These are phyloP conservation scores for Octonoba sinensis DNA, from an alignment of 2,888 invertebrate genomes.

Conservation along the genomic window DNA sequence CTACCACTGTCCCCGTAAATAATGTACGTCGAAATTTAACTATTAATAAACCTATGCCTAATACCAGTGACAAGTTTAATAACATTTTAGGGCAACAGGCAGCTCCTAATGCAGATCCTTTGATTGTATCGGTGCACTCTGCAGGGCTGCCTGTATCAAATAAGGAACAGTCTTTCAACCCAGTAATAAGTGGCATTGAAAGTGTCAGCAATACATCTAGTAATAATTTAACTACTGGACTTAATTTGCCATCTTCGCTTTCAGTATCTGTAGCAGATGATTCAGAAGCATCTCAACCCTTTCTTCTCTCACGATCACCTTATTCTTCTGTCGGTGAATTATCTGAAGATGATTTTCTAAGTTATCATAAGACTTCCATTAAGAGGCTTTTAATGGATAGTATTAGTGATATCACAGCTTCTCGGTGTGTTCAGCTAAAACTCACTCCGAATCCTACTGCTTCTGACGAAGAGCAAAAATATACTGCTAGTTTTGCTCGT, in stretches of 20 bases:
- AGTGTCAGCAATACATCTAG: neutral
- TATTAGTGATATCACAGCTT: conserved; percentile 23
- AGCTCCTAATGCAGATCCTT: conserved; percentile 12
- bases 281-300: neutral
- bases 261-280: conserved; percentile 37
- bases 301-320: conserved; percentile 41
- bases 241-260: conserved; percentile 25
- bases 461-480: conserved; percentile 23
- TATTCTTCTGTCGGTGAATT: conserved; percentile 30
- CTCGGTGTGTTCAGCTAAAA: conserved; percentile 49
- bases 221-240: conserved; percentile 5
- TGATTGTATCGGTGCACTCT: conserved; percentile 33
- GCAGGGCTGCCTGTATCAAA: conserved; percentile 22
- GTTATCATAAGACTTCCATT: conserved; percentile 22
- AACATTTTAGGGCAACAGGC: neutral
- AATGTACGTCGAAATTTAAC: neutral
- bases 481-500: conserved; percentile 38
- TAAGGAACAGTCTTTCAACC: conserved; percentile 1
- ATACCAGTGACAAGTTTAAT: conserved; percentile 2
- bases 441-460: conserved; percentile 46
- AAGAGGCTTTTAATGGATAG: conserved; percentile 27
- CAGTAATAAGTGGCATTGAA: conserved; percentile 17
- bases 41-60: neutral
- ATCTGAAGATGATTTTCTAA: conserved; percentile 39
- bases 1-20: too few species aligned